Base-by-base conservation (phyloP, 2,888 invertebrate genomes). In the Hydroisotoma schaefferi region DNA sequence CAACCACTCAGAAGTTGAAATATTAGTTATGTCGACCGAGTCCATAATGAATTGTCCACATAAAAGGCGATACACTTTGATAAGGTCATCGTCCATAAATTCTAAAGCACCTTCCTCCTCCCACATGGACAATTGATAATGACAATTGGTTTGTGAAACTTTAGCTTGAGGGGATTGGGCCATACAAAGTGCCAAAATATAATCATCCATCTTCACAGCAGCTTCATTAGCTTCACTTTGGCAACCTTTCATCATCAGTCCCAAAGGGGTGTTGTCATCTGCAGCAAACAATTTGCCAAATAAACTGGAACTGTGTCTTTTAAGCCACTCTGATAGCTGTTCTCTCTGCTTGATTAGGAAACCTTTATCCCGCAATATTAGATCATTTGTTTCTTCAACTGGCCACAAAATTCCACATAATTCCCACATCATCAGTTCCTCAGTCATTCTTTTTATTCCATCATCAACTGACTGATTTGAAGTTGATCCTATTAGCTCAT, bases 391-490 rank as follows among this genome's bases (percentile, higher is more conserved):
- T 6, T 51, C 44, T 10, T 57, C 52, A 23, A 43, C 51, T 0
- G 70, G 66, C 94, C 94, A 94, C 8, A 94, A 80, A 0, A 92
- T 88, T 6, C 86, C 84, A 72, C 90, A 87, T 0, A 92, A 79
- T 15, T 84, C 82, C 87, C 88, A 90, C 18, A 79, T 75, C 57
- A 74, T 66, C 18, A 58, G 56, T 51, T 65, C 68, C n/a, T 43
- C 49, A 3, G 58, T 38, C 43, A 63, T 18, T 10, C 8, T 28
- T 55, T 28, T 52, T 46, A 25, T 55, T 55, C n/a, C 63, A 8
- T 23, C 23, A 15, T 23, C 46, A 23, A 46, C 20, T 23, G 20
- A 6, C 25, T 8, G 10, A 12, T 2, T 25, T 23, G 46, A 4
- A 15, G 20, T 40, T 20, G 40, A 5, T 8, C 20, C 40, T 18